Conservation (phyloP, 2,888 invertebrate species). For the Drosophila leonis region DNA sequence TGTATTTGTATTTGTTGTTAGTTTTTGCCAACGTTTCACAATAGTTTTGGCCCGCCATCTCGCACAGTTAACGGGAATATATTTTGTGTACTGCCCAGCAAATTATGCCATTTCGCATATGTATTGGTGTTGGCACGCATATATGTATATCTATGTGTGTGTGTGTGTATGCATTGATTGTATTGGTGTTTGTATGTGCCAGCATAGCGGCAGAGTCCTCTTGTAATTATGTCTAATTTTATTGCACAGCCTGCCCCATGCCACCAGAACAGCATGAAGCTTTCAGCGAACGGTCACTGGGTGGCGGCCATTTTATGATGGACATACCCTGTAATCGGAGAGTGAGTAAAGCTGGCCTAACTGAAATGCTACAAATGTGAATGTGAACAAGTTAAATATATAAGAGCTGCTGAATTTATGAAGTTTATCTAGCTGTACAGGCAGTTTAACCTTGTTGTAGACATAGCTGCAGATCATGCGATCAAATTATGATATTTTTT, state of each 20-base stretch:
- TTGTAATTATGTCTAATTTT: conserved; percentile 79
- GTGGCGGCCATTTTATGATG: conserved; percentile 43
- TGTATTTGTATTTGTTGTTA: conserved; percentile 51
- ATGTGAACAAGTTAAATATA: too few species aligned
- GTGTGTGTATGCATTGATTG: conserved; percentile 39
- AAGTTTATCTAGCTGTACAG: too few species aligned
- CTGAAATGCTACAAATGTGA: too few species aligned
- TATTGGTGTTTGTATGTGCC: conserved; percentile 33
- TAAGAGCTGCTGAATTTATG: too few species aligned
- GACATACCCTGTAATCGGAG: neutral
- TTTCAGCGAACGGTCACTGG: conserved; percentile 8
- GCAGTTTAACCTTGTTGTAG: too few species aligned
- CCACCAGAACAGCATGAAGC: conserved; percentile 20
- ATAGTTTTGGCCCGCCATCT: conserved; percentile 45
- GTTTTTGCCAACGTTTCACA: conserved; percentile 64
- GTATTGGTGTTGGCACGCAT: conserved; percentile 15
- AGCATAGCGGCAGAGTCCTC: conserved; percentile 40
- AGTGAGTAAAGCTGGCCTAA: too few species aligned
- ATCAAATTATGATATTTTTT: too few species aligned
- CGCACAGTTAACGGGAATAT: conserved; percentile 56
- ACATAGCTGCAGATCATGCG: too few species aligned
- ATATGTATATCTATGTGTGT: neutral
- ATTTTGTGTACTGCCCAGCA: conserved; percentile 67
- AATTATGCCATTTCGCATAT: conserved; percentile 68
- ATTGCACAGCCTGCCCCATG: conserved; percentile 41